Base-by-base conservation (phyloP, 2,113 vertebrate species). In the Notarius quadriscutis region DNA sequence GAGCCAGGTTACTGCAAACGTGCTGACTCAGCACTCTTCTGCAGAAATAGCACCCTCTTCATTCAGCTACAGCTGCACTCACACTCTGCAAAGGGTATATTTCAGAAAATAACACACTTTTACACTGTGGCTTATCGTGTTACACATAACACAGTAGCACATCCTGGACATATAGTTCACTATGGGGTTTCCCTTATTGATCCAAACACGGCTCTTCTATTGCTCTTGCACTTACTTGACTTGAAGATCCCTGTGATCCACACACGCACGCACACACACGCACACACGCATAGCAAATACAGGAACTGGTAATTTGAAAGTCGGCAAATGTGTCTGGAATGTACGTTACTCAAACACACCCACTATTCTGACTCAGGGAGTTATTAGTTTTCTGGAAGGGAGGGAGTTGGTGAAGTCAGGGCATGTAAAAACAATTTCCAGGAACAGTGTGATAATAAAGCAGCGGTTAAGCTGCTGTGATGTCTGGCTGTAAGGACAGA, bases 371-470 rank as follows among this genome's bases (percentile, higher is more conserved):
- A 77, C 60, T 78, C 81, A 87, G 86, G 71, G 60, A 75, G 57
- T 78, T 77, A 87, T 87, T 83, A 77, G 86, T 81, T 34, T 81
- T 63, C 86, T 62, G 75, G 18, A 65, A 86, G 55, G 75, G 75
- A 80, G 62, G 50, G 82, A 71, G 82, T 5, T 83, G 55, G 50
- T 84, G 81, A 30, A 83, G 71, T 74, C 81, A 78, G 81, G 81
- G 81, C 86, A 87, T 83, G 86, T 87, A 78, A 78, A 78, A 87
- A 75, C 86, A 87, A 65, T 81, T 87, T 87, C 81, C 86, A 87
- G 86, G 86, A 87, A 87, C 41, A 87, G 86, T 77, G 80, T 67
- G 60, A 81, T 77, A 63, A 87, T 83, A 83, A 83, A 69, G 51
- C 58, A 3, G 81, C 34, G 60, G 81, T 87, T 84, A 87, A 67